Conservation (phyloP, 2,797 vertebrate genomes). For the Tauraco hartlaubi region DNA sequence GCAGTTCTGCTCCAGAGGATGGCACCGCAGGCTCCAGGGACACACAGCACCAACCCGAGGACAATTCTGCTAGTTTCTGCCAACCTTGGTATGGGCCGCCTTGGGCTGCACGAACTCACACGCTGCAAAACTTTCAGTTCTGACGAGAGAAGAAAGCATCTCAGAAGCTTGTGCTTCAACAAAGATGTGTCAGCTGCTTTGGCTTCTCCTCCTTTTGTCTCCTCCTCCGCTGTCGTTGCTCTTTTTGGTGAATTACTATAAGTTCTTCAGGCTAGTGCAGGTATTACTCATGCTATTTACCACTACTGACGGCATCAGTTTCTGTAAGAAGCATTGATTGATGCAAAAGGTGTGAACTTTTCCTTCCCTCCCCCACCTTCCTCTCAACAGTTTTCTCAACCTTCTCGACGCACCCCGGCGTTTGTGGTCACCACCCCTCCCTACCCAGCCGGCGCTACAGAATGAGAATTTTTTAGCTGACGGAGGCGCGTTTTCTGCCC, state of each 20-base stretch:
- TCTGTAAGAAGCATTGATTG: conserved; percentile 53
- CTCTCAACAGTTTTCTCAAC: conserved; percentile 1
- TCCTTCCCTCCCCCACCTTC: conserved; percentile 24
- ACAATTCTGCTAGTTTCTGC: neutral
- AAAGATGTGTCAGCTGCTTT: neutral
- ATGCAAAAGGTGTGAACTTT: conserved; percentile 54
- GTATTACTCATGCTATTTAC: conserved; percentile 30
- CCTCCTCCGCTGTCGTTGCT: neutral
- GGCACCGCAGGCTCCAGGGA: neutral
- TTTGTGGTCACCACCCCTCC: neutral
- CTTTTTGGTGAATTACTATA: conserved; percentile 3
- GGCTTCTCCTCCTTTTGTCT: neutral
- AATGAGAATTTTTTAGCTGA: accelerated
- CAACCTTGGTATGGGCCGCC: neutral
- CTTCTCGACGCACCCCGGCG: accelerated
- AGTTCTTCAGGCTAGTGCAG: neutral
- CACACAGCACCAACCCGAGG: neutral
- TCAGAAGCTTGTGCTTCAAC: neutral
- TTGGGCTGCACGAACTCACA: neutral
- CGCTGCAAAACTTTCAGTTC: neutral
- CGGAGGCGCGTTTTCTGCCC: neutral
- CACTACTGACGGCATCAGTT: conserved; percentile 40
- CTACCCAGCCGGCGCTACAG: neutral
- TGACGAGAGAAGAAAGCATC: neutral
- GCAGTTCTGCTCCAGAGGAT: accelerated